These are phyloP conservation scores for Thymelicus acteon DNA, from an alignment of 2,888 invertebrate genomes.

Conservation along the genomic window DNA sequence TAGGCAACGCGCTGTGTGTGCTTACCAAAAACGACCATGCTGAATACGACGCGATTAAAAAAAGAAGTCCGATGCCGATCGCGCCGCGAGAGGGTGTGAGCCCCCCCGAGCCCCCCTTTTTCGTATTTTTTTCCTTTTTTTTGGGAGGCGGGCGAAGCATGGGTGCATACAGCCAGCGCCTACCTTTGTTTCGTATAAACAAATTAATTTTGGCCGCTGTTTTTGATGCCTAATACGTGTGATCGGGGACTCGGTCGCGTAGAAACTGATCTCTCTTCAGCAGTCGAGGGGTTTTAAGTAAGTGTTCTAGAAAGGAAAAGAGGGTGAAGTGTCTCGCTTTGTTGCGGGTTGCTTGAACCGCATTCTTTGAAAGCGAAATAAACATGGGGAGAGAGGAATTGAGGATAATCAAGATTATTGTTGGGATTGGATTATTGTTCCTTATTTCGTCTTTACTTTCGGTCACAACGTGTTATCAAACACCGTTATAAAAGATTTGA, in stretches of 20 bases:
- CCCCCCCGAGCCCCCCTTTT: conserved; percentile 67
- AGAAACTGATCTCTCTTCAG: conserved; percentile 14
- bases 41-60: conserved; percentile 84
- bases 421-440: conserved; percentile 4
- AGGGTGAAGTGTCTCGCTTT: conserved; percentile 25
- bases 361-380: conserved; percentile 27
- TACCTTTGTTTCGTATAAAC: conserved; percentile 85
- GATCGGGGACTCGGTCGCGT: conserved; percentile 50
- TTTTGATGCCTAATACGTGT: conserved; percentile 82
- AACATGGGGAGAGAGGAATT: conserved; percentile 16
- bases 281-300: conserved; percentile 26
- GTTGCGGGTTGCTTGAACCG: conserved; percentile 18
- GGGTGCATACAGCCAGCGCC: conserved; percentile 82
- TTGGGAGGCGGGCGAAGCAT: conserved; percentile 79
- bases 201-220: conserved; percentile 84
- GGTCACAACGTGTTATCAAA: not conserved
- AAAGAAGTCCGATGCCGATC: conserved; percentile 84
- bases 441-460: not conserved
- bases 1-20: conserved; percentile 84
- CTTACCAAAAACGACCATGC: conserved; percentile 83
- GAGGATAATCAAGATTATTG: conserved; percentile 5
- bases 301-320: conserved; percentile 22
- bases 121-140: conserved; percentile 75
- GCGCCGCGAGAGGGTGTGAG: conserved; percentile 75
- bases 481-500: not conserved